Evolutionary conservation across 2,113 vertebrate genomes (phyloP), one percentile per base, ranked within the genome.

Genomic region (Grammomys surdaster): DNA sequence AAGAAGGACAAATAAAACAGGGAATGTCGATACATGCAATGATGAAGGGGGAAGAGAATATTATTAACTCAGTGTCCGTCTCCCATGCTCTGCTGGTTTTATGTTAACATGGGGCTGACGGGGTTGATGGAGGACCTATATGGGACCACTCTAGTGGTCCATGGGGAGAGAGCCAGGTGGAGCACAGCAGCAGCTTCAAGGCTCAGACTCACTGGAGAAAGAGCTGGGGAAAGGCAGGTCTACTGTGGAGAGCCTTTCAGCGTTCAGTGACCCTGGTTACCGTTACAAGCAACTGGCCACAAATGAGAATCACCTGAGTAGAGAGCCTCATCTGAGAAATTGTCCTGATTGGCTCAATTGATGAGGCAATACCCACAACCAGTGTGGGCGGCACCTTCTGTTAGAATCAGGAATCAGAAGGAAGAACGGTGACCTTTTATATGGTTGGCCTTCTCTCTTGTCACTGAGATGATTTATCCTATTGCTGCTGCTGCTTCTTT

Each of bases 171-270:
- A 72, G 51, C 43, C 81, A 48, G 51, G 22, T 46, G 60, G 4
- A 43, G 46, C n/a, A 33, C 48, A 6, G 0, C 1, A 3, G 9
- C n/a, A 58, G 9, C 56, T 24, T 70, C 2, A 4, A 7, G 2
- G 22, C 28, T 92, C 26, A 56, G 28, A 36, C 20, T 84, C 40
- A 0, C 10, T 8, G 78, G 43, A 70, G 43, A 48, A 82, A 75
- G 56, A 54, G 54, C 43, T 13, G 1, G 33, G 7, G 40, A 86
- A 81, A 80, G 54, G 43, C 22, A 0, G 5, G 19, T n/a, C 20
- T 1, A 3, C 24, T 20, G 7, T 2, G 24, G 3, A 9, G 16
- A 20, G 22, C 43, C 26, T 8, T 63, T 58, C 5, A 10, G 2
- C 1, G 5, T 5, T 1, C 31, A 7, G n/a, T 20, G 40, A 54